Evolutionary conservation across 2,888 invertebrate genomes (phyloP).

Genomic region (Drosophila sordidapex): DNA sequence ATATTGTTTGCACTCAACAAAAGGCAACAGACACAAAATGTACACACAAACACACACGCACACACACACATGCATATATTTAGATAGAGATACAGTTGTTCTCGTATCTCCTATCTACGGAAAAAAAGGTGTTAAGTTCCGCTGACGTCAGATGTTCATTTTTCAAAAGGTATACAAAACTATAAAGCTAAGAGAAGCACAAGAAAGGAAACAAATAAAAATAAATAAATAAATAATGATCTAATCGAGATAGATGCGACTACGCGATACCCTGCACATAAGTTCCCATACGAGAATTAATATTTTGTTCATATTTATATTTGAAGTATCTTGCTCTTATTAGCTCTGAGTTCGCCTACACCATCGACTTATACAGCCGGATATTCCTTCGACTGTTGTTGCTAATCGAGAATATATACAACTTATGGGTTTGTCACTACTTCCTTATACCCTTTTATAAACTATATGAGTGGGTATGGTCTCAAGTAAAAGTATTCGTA

Average conservation of each 20-base stretch:
- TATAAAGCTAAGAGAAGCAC: background rate
- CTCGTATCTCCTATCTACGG: constrained; percentile 54
- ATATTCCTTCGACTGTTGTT: too few relatives aligned
- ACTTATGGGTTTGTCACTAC: too few relatives aligned
- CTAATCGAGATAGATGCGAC: background rate
- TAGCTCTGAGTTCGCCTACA: too few relatives aligned
- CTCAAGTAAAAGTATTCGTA: too few relatives aligned
- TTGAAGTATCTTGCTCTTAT: too few relatives aligned
- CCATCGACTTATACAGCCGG: too few relatives aligned
- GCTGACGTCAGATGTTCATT: constrained; percentile 64
- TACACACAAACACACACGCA: background rate
- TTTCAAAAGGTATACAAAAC: constrained; percentile 18
- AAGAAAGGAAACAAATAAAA: constrained; percentile 4
- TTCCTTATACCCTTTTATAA: background rate
- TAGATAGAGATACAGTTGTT: constrained; percentile 44
- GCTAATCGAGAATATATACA: background rate
- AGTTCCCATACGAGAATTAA: background rate
- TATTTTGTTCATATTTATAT: too few relatives aligned
- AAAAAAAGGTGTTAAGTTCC: constrained; percentile 66
- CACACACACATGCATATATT: background rate
- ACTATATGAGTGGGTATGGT: background rate
- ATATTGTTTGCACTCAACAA: constrained; percentile 70
- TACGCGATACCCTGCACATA: background rate
- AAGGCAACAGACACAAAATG: constrained; percentile 39
- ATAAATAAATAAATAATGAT: background rate